A percentile compares a stretch with the other conserved stretches of the same genome.
Conservation (phyloP, 2,113 vertebrate species). For the Macquaria ambigua region DNA sequence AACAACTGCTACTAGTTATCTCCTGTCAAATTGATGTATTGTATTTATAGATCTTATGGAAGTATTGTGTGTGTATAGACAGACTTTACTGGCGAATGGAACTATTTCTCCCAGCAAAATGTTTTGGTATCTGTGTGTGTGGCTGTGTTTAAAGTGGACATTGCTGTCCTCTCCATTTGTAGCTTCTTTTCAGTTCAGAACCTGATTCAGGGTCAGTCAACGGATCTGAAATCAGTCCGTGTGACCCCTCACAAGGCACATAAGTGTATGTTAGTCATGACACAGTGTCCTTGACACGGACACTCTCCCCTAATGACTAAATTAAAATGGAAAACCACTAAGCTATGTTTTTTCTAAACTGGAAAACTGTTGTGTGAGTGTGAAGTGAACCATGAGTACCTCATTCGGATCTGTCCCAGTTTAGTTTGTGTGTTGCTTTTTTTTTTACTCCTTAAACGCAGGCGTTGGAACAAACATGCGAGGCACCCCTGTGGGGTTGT, state of each 20-base stretch:
- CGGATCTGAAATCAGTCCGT: constrained; percentile 49
- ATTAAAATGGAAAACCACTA: constrained; percentile 80
- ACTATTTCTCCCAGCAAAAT: constrained; percentile 27
- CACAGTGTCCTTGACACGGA: constrained; percentile 51
- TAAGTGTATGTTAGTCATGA: constrained; percentile 49
- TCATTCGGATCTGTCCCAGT: constrained; percentile 81
- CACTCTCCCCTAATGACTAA: constrained; percentile 59
- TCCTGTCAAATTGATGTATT: constrained; percentile 62
- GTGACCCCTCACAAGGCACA: constrained; percentile 61
- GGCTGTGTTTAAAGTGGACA: constrained; percentile 34
- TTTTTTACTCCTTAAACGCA: constrained; percentile 76
- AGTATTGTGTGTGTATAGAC: constrained; percentile 57
- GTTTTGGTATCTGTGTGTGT: constrained; percentile 32
- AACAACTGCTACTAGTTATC: constrained; percentile 36
- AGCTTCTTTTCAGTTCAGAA: constrained; percentile 30
- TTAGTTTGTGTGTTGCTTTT: constrained; percentile 71
- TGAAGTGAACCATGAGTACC: constrained; percentile 84
- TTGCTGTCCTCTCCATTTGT: constrained; percentile 33
- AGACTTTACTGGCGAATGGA: constrained; percentile 32
- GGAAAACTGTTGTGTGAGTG: constrained; percentile 76
- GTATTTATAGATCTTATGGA: constrained; percentile 80
- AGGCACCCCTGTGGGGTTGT: constrained; percentile 79
- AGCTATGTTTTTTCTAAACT: constrained; percentile 71
- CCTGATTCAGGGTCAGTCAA: constrained; percentile 22
- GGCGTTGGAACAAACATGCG: constrained; percentile 84